Conservation (phyloP, 2,113 vertebrate species). For the Dolichotis patagonum region DNA sequence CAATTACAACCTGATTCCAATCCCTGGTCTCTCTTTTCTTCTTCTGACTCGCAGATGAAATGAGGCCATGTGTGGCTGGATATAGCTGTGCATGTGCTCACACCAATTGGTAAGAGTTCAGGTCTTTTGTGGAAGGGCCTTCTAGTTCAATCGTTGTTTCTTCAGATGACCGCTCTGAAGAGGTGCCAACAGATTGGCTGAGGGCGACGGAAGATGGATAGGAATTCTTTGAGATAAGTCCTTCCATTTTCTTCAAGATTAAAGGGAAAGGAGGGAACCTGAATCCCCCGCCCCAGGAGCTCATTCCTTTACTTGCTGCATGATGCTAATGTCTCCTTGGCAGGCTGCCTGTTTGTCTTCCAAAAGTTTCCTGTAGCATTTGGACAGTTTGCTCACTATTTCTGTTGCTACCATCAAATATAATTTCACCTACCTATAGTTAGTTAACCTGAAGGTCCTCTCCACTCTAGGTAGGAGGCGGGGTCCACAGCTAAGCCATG, state of each 20-base stretch:
- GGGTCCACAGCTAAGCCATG: neutral
- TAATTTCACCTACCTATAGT: neutral
- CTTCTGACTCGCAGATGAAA: neutral
- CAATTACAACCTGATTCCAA: neutral
- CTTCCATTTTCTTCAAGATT: neutral
- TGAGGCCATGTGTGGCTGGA: neutral
- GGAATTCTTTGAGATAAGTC: constrained; percentile 28
- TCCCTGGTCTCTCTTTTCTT: neutral
- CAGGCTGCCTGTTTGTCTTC: neutral
- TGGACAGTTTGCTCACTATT: constrained; percentile 4
- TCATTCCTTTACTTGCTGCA: neutral
- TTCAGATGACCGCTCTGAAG: neutral
- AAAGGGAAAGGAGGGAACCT: neutral
- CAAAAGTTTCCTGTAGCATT: neutral
- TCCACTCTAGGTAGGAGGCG: neutral
- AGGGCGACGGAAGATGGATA: neutral
- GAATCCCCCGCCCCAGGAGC: neutral
- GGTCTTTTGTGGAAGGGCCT: neutral
- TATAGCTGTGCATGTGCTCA: neutral
- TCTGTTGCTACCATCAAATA: neutral
- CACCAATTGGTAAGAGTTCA: neutral
- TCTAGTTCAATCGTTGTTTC: constrained; percentile 12
- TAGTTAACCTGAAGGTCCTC: neutral
- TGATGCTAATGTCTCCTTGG: constrained; percentile 38
- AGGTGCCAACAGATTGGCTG: neutral